A percentile compares a stretch with the other conserved stretches of the same genome.
These are phyloP conservation scores for Erinaceus europaeus DNA, from an alignment of 2,113 vertebrate species.

Conservation along the genomic window DNA sequence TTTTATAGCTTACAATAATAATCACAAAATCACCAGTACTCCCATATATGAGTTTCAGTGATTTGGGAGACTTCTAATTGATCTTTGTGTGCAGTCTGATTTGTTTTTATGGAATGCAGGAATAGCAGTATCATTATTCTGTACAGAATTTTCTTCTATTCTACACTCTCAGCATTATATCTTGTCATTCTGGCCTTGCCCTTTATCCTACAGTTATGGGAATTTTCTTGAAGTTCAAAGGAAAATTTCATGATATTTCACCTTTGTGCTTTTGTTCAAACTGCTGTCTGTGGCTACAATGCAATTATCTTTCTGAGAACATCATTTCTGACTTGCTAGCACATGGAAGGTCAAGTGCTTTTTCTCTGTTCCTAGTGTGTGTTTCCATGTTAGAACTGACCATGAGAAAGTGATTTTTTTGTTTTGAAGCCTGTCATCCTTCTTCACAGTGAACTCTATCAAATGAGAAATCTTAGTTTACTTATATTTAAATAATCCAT, in stretches of 20 bases:
- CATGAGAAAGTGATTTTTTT: neutral
- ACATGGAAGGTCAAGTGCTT: neutral
- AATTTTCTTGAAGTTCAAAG: neutral
- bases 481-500: neutral
- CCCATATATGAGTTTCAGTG: neutral
- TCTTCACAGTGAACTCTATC: neutral
- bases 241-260: neutral
- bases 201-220: neutral
- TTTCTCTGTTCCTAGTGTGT: neutral
- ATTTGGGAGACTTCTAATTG: neutral
- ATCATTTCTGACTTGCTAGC: neutral
- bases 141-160: neutral
- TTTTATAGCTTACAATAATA: neutral
- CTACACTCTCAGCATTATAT: neutral
- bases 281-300: neutral
- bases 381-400: neutral
- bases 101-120: neutral
- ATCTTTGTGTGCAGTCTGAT: neutral
- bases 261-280: neutral
- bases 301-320: neutral
- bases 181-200: neutral
- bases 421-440: neutral
- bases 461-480: neutral
- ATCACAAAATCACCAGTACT: neutral
- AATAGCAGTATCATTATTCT: neutral